Percentiles rank a stretch among this genome's conserved stretches.
Evolutionary conservation across 2,113 vertebrate species (phyloP).

Genomic region (Barnardius zonarius): DNA sequence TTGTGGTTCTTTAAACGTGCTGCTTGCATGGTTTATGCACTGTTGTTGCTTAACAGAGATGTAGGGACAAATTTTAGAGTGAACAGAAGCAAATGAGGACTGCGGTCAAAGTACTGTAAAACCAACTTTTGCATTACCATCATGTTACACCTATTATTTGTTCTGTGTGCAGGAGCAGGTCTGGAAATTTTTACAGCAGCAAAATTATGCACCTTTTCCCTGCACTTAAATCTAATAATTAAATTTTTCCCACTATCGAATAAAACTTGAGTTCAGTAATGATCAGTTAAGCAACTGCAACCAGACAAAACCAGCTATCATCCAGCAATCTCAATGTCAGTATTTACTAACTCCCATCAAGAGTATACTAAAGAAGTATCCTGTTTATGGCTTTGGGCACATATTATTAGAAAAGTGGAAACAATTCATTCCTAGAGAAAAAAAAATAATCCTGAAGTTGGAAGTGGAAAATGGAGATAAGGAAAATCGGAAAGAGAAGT

Average conservation of each 20-base stretch:
- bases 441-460: not conserved
- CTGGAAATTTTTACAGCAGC: not conserved
- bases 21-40: not conserved
- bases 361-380: not conserved
- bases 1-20: not conserved
- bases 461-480: not conserved
- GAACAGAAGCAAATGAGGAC: not conserved
- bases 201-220: not conserved
- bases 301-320: not conserved
- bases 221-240: not conserved
- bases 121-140: not conserved
- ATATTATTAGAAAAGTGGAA: not conserved
- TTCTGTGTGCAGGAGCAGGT: not conserved
- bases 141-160: not conserved
- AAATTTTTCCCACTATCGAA: not conserved
- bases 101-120: not conserved
- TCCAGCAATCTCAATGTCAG: not conserved
- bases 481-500: not conserved
- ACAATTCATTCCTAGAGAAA: not conserved
- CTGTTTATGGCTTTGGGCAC: not conserved
- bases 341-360: not conserved
- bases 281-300: not conserved
- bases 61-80: not conserved
- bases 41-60: not conserved
- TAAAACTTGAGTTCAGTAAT: not conserved